These are phyloP conservation scores for Poeciliopsis presidionis DNA, from an alignment of 2,797 vertebrate species.

Conservation along the genomic window DNA sequence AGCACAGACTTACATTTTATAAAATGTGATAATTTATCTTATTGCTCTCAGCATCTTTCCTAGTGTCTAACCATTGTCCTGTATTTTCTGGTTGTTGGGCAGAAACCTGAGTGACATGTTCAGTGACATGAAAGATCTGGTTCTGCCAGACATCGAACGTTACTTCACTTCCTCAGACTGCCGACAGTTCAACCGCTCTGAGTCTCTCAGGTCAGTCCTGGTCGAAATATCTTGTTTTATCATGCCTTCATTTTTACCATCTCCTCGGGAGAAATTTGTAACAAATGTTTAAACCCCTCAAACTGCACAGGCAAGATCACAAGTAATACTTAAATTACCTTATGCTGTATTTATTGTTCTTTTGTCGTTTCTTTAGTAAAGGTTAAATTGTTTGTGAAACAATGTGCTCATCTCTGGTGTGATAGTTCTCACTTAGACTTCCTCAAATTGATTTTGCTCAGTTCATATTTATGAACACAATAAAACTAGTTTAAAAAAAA, in stretches of 20 bases:
- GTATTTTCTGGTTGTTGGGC: background rate
- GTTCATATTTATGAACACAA: background rate
- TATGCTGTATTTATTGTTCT: background rate
- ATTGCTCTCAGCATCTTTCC: background rate
- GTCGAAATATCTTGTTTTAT: background rate
- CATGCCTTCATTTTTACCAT: background rate
- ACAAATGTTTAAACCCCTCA: background rate
- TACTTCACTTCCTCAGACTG: constrained; percentile 89
- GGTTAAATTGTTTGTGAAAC: background rate
- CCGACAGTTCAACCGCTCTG: constrained; percentile 90
- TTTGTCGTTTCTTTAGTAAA: background rate
- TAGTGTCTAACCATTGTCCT: background rate
- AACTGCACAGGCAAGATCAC: background rate
- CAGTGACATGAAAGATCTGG: constrained; percentile 84
- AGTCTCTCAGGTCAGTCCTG: constrained; percentile 85
- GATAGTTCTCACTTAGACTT: background rate
- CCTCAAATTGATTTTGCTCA: background rate
- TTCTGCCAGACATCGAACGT: constrained; percentile 87
- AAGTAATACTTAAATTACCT: background rate
- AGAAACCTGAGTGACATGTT: constrained; percentile 86
- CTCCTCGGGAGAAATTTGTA: background rate
- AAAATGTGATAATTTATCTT: background rate
- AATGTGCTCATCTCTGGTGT: background rate
- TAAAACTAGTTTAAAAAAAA: background rate
- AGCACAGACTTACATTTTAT: background rate